Percentiles rank a stretch among this genome's conserved stretches.
phyloP scores from a whole-genome alignment of 2,888 invertebrate genomes.

The Tenthredo notha region DNA sequence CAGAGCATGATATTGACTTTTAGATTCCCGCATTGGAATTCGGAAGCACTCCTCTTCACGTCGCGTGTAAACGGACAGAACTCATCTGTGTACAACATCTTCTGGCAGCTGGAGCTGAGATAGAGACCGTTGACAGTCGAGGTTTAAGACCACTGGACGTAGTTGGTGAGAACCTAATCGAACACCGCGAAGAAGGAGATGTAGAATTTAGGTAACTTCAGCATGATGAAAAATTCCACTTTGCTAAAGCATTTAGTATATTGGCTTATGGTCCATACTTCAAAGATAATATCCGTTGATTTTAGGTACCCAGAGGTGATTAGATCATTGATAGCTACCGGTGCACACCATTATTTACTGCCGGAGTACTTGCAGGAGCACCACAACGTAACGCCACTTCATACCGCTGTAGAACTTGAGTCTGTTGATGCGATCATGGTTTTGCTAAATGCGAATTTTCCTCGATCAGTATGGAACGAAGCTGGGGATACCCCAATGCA shows the following conservation, averaged over 20 bases:
- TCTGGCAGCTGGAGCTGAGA: slow-evolving; percentile 79
- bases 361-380: slow-evolving; percentile 40
- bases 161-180: slow-evolving; percentile 75
- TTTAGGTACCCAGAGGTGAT: slow-evolving; percentile 49
- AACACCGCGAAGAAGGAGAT: slow-evolving; percentile 70
- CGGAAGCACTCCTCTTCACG: slow-evolving; percentile 83
- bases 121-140: slow-evolving; percentile 77
- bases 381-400: slow-evolving; percentile 78
- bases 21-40: slow-evolving; percentile 79
- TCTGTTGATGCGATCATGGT: slow-evolving; percentile 78
- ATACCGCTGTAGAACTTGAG: slow-evolving; percentile 80
- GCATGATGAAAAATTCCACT: not conserved
- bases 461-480: slow-evolving; percentile 77
- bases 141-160: slow-evolving; percentile 80
- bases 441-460: slow-evolving; percentile 78
- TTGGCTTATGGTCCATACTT: not conserved
- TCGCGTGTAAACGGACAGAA: slow-evolving; percentile 80
- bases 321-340: slow-evolving; percentile 49
- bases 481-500: slow-evolving; percentile 80
- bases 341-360: slow-evolving; percentile 49
- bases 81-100: slow-evolving; percentile 79
- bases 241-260: not conserved
- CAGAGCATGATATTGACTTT: slow-evolving; percentile 47
- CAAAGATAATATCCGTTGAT: slow-evolving; percentile 4
- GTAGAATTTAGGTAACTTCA: slow-evolving; percentile 58